A percentile compares a stretch with the other conserved stretches of the same genome.
phyloP scores from a whole-genome alignment of 2,888 invertebrate species.

The Chesias legatella region DNA sequence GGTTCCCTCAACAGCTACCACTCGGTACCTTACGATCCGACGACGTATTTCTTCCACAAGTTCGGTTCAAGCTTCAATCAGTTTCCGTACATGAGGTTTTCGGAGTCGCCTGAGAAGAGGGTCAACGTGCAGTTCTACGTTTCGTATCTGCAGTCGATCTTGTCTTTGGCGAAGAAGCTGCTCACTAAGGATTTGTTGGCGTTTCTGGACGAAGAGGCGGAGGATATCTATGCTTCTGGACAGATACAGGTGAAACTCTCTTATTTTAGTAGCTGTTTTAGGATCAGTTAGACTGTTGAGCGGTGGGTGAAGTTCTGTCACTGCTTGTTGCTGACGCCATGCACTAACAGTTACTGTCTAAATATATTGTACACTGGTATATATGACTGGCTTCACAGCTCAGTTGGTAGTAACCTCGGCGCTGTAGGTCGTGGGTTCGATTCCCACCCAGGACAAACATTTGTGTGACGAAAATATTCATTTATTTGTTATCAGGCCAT shows the following conservation, averaged over 20 bases:
- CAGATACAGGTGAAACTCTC: slow-evolving; percentile 76
- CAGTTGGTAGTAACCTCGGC: no score
- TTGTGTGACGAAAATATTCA: no score
- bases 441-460: no score
- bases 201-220: slow-evolving; percentile 91
- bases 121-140: slow-evolving; percentile 85
- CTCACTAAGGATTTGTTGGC: slow-evolving; percentile 90
- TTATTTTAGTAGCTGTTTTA: no score
- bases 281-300: no score
- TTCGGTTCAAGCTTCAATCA: slow-evolving; percentile 97
- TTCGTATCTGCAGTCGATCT: slow-evolving; percentile 88
- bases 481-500: no score
- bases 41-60: slow-evolving; percentile 93
- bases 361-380: no score
- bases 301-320: neutral
- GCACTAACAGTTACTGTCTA: no score
- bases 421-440: no score
- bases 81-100: slow-evolving; percentile 89
- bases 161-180: slow-evolving; percentile 90
- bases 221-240: slow-evolving; percentile 87
- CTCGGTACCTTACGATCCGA: slow-evolving; percentile 88
- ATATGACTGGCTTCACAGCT: no score
- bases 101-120: slow-evolving; percentile 85
- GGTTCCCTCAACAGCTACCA: slow-evolving; percentile 80
- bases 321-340: no score